Percentiles rank a stretch among this genome's conserved stretches.
Evolutionary conservation across 2,113 vertebrate species (phyloP).

Genomic region (Peromyscus polionotus): DNA sequence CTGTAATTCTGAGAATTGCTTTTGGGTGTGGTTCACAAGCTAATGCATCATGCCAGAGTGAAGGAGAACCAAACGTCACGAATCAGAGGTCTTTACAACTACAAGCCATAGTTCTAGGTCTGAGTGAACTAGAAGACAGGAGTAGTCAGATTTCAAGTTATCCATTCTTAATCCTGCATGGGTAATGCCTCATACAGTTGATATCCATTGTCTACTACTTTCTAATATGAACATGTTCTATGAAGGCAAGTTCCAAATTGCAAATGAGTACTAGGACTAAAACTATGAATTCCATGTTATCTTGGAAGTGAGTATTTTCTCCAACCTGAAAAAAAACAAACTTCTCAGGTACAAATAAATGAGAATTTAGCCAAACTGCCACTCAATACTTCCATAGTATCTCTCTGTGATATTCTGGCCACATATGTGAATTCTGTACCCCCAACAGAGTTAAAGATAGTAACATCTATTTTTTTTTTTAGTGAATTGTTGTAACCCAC

Average conservation of each 20-base stretch:
- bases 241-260: not conserved
- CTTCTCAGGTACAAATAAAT: not conserved
- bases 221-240: not conserved
- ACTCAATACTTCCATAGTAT: not conserved
- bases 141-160: not conserved
- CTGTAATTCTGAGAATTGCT: slow-evolving; percentile 70
- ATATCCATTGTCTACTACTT: not conserved
- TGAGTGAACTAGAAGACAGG: not conserved
- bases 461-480: slow-evolving; percentile 5
- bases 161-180: not conserved
- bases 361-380: not conserved
- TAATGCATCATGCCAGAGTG: not conserved
- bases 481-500: slow-evolving; percentile 15
- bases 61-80: not conserved
- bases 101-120: slow-evolving; percentile 8
- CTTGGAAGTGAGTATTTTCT: slow-evolving; percentile 19
- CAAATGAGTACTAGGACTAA: not conserved
- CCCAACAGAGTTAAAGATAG: not conserved
- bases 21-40: slow-evolving; percentile 58
- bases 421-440: not conserved
- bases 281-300: not conserved
- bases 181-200: not conserved
- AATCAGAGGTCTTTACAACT: slow-evolving; percentile 34
- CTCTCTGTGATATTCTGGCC: slow-evolving; percentile 4
- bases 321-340: not conserved